Conservation (phyloP, 2,797 vertebrate genomes). For the Apogon talboti region DNA sequence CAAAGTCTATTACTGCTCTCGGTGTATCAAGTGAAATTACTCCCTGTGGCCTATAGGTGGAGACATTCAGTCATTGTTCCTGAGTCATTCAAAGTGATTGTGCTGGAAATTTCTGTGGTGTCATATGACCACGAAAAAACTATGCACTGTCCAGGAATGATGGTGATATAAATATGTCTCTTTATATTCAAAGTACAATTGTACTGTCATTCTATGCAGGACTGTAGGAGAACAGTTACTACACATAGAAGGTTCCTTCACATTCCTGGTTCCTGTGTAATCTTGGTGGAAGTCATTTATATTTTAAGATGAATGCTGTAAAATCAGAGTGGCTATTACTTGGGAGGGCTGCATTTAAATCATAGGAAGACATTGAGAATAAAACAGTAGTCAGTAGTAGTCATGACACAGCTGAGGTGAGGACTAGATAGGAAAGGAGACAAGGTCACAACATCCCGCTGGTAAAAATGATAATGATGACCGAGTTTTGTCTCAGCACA, state of each 20-base stretch:
- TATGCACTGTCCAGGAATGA: constrained; percentile 1
- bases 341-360: too few relatives aligned
- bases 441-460: constrained; percentile 41
- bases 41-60: constrained; percentile 47
- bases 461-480: constrained; percentile 42
- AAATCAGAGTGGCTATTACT: background rate
- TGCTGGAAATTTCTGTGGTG: constrained; percentile 47
- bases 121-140: background rate
- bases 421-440: constrained; percentile 23
- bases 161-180: background rate
- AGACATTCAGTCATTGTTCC: constrained; percentile 29
- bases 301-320: background rate
- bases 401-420: constrained; percentile 20
- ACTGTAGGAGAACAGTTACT: background rate
- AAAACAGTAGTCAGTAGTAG: constrained; percentile 11
- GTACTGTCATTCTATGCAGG: background rate
- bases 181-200: background rate
- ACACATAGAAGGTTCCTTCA: too few relatives aligned
- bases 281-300: background rate
- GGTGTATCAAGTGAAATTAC: constrained; percentile 13
- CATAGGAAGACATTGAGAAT: constrained; percentile 1
- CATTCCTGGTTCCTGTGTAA: too few relatives aligned
- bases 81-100: constrained; percentile 16
- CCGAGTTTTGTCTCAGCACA: constrained; percentile 24
- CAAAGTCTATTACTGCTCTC: too few relatives aligned